A percentile compares a stretch with the other conserved stretches of the same genome.
Evolutionary conservation across 2,797 vertebrate genomes (phyloP).

Genomic region (Sebastes variabilis): DNA sequence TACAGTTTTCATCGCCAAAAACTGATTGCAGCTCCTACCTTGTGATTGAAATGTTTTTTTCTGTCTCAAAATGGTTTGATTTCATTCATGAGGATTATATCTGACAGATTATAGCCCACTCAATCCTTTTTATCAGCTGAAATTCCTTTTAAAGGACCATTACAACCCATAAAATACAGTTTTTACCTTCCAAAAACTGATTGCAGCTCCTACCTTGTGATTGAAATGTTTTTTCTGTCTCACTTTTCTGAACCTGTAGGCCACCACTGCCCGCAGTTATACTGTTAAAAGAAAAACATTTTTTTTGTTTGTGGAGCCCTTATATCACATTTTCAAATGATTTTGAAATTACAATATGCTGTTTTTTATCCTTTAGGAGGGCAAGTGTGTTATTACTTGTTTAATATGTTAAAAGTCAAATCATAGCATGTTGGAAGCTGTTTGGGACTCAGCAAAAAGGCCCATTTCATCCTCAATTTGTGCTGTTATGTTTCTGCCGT

Average conservation of each 20-base stretch:
- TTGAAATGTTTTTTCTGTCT: too few relatives aligned
- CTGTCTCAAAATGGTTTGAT: too few relatives aligned
- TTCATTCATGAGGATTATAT: too few relatives aligned
- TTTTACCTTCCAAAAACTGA: too few relatives aligned
- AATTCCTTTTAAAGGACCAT: too few relatives aligned
- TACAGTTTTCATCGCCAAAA: too few relatives aligned
- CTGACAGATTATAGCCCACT: too few relatives aligned
- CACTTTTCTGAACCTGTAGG: not conserved
- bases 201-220: too few relatives aligned
- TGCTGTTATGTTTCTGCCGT: slow-evolving; percentile 7
- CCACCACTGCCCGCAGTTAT: not conserved
- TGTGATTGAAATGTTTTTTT: too few relatives aligned
- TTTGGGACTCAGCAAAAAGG: not conserved
- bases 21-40: too few relatives aligned
- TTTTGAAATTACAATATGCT: not conserved
- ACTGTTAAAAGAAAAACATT: not conserved
- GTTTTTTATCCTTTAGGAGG: not conserved
- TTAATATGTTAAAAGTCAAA: not conserved
- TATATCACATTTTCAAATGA: not conserved
- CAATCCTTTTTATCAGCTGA: rapidly evolving
- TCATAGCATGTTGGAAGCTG: not conserved
- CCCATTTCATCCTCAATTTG: not conserved
- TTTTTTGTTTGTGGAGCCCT: not conserved
- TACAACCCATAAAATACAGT: too few relatives aligned
- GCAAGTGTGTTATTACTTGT: not conserved